Evolutionary conservation across 92 coral and sea anemone species (phyloP).

Genomic region (Paragorgia papillata): DNA sequence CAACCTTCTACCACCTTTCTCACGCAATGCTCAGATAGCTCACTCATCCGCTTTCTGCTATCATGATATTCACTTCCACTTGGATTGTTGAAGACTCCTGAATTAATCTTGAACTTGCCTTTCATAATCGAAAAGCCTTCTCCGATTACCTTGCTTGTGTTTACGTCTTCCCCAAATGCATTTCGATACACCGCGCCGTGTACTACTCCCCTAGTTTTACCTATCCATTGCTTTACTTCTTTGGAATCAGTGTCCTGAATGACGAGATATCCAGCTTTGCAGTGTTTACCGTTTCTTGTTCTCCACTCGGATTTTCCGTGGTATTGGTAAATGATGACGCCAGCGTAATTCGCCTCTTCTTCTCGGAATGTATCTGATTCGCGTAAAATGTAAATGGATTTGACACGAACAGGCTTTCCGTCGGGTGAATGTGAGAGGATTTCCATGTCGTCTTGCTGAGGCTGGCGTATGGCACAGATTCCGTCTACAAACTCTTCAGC

Average conservation of each 20-base stretch:
- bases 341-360: conserved; percentile 16
- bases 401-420: conserved; percentile 2
- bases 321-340: conserved; percentile 41
- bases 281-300: conserved; percentile 43
- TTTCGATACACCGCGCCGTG: conserved; percentile 43
- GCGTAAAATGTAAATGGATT: conserved; percentile 50
- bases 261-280: conserved; percentile 47
- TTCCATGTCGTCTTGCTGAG: too few relatives aligned
- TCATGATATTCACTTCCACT: conserved; percentile 12
- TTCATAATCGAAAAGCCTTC: conserved; percentile 1
- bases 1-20: neutral
- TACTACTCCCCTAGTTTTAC: conserved; percentile 12
- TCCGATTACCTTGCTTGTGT: neutral
- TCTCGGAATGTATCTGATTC: conserved; percentile 40
- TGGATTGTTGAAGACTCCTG: conserved; percentile 45
- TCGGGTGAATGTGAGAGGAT: neutral
- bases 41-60: neutral
- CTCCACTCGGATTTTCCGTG: conserved; percentile 34
- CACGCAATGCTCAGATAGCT: conserved; percentile 7
- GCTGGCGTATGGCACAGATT: too few relatives aligned
- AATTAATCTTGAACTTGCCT: conserved; percentile 4
- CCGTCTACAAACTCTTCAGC: too few relatives aligned
- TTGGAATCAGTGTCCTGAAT: conserved; percentile 33
- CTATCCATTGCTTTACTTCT: conserved; percentile 36
- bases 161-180: conserved; percentile 35